Evolutionary conservation across 2,113 vertebrate species (phyloP).

Genomic region (Acinonyx jubatus): DNA sequence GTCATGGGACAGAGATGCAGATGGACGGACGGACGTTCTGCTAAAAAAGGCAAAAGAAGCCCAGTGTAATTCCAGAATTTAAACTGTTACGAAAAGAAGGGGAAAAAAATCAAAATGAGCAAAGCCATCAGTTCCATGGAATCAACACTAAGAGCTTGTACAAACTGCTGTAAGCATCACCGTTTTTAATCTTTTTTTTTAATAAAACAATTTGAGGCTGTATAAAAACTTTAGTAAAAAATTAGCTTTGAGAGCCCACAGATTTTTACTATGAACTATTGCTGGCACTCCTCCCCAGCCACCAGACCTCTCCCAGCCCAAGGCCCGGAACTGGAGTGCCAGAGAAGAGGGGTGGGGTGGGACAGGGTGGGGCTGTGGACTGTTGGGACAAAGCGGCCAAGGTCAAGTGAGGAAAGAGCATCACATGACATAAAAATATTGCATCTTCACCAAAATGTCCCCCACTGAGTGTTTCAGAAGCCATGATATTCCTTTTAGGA

Average conservation of each 20-base stretch:
- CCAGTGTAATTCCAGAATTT: slow-evolving; percentile 79
- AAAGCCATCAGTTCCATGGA: slow-evolving; percentile 80
- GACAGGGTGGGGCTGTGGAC: slow-evolving; percentile 57
- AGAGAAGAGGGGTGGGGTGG: slow-evolving; percentile 37
- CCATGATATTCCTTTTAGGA: slow-evolving; percentile 25
- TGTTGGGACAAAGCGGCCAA: slow-evolving; percentile 71
- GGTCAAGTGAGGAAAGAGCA: slow-evolving; percentile 77
- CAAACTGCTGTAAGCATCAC: slow-evolving; percentile 90
- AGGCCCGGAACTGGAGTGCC: slow-evolving; percentile 50
- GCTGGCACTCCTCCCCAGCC: slow-evolving; percentile 77
- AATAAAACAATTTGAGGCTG: slow-evolving; percentile 93
- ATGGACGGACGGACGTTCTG: slow-evolving; percentile 72
- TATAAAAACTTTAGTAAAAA: slow-evolving; percentile 95
- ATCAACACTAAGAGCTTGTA: slow-evolving; percentile 87
- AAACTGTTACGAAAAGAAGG: slow-evolving; percentile 77
- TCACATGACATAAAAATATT: slow-evolving; percentile 85
- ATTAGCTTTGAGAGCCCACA: slow-evolving; percentile 88
- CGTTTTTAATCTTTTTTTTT: slow-evolving; percentile 87
- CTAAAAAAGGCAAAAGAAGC: slow-evolving; percentile 81
- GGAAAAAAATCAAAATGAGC: slow-evolving; percentile 60
- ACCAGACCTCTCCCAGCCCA: slow-evolving; percentile 61
- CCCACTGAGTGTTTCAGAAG: slow-evolving; percentile 75
- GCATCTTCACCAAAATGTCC: slow-evolving; percentile 84
- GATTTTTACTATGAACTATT: slow-evolving; percentile 83
- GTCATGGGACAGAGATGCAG: slow-evolving; percentile 75